Conservation (phyloP, 2,113 vertebrate genomes). For the Etia nguti region DNA sequence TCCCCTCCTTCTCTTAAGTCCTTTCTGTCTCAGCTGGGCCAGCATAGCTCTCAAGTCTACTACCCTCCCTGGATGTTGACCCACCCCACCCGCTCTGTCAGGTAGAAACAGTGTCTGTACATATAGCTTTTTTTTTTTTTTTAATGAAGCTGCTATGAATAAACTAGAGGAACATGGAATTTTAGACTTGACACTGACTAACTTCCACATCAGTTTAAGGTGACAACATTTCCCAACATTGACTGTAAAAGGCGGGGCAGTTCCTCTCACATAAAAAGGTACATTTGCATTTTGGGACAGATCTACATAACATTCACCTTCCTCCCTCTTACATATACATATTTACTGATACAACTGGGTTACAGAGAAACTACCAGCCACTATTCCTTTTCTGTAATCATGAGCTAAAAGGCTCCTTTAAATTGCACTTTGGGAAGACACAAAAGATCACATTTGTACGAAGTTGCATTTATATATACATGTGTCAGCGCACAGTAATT, state of each 20-base stretch:
- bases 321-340: constrained; percentile 42
- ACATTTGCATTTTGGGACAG: constrained; percentile 56
- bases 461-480: neutral
- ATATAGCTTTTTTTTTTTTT: neutral
- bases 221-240: constrained; percentile 31
- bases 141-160: constrained; percentile 19
- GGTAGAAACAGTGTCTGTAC: constrained; percentile 6
- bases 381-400: constrained; percentile 71
- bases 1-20: constrained; percentile 43
- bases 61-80: constrained; percentile 30
- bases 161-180: constrained; percentile 39
- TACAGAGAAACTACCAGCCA: constrained; percentile 67
- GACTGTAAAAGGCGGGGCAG: constrained; percentile 20
- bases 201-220: constrained; percentile 17
- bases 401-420: constrained; percentile 74
- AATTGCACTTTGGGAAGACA: constrained; percentile 61
- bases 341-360: constrained; percentile 62
- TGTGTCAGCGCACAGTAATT: neutral
- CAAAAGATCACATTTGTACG: constrained; percentile 11
- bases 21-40: constrained; percentile 58
- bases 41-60: constrained; percentile 49
- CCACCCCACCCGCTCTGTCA: neutral
- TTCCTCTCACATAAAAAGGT: constrained; percentile 48
- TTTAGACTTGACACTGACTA: constrained; percentile 31
- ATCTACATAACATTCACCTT: constrained; percentile 56